A percentile compares a stretch with the other conserved stretches of the same genome.
phyloP scores from a whole-genome alignment of 2,888 invertebrate species.

The Syrphus vitripennis region DNA sequence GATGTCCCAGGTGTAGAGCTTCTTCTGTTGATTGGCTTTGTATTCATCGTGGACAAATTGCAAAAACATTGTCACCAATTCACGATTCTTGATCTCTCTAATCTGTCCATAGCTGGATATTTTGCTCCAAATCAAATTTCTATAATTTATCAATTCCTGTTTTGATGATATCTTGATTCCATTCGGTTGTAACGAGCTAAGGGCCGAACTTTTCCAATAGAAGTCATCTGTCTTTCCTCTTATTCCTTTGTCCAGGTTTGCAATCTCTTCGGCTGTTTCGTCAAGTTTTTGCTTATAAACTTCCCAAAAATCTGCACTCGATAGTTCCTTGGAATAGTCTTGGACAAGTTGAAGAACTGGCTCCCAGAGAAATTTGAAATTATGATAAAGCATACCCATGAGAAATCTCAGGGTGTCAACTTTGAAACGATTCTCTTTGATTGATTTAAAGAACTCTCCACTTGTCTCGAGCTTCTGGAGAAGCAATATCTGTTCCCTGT shows the following conservation, averaged over 20 bases:
- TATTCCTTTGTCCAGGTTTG: not conserved
- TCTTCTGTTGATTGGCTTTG: conserved; percentile 83
- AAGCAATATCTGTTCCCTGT: conserved; percentile 88
- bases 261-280: conserved; percentile 84
- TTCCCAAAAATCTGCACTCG: conserved; percentile 87
- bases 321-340: conserved; percentile 86
- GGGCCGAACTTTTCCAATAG: conserved; percentile 66
- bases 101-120: conserved; percentile 88
- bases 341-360: conserved; percentile 89
- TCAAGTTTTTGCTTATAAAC: conserved; percentile 85
- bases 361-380: conserved; percentile 95
- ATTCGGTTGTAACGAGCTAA: conserved; percentile 68
- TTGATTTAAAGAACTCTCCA: conserved; percentile 83
- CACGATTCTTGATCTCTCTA: conserved; percentile 90
- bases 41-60: conserved; percentile 86
- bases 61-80: conserved; percentile 90
- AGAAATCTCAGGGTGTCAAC: conserved; percentile 89
- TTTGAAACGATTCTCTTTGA: conserved; percentile 83
- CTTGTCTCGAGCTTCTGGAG: conserved; percentile 88
- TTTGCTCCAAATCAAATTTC: conserved; percentile 90
- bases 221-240: not conserved
- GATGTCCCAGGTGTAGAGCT: conserved; percentile 83
- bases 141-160: conserved; percentile 84
- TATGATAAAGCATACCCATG: conserved; percentile 91
- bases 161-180: conserved; percentile 44